Conservation (phyloP, 1,140 invertebrate species). For the Spodoptera frugiperda region DNA sequence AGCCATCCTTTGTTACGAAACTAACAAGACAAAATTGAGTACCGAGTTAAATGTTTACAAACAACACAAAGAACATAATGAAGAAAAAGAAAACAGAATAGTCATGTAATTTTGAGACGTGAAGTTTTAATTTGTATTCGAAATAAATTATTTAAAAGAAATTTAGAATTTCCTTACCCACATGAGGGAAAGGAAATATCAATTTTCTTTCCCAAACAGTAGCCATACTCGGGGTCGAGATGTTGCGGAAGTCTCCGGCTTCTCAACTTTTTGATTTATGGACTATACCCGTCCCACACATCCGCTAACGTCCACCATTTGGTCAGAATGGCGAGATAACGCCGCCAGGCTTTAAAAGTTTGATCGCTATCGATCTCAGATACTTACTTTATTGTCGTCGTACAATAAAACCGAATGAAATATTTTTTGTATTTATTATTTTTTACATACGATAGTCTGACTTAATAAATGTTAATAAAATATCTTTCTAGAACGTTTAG, state of each 20-base stretch:
- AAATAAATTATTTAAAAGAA: slow-evolving; percentile 46
- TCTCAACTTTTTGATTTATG: slow-evolving; percentile 65
- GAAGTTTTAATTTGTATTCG: slow-evolving; percentile 5
- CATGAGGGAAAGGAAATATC: slow-evolving; percentile 53
- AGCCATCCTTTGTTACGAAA: slow-evolving; percentile 11
- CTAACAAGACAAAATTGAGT: not conserved
- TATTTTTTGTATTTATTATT: not conserved
- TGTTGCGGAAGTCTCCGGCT: slow-evolving; percentile 55
- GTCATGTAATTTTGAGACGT: not conserved
- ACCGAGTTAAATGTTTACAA: slow-evolving; percentile 22
- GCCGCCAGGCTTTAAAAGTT: slow-evolving; percentile 27
- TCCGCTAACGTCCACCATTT: slow-evolving; percentile 54
- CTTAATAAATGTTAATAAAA: not conserved
- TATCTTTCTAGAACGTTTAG: not conserved
- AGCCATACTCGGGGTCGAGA: slow-evolving; percentile 54
- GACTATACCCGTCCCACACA: slow-evolving; percentile 51
- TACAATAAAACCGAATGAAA: not conserved
- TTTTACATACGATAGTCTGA: not conserved
- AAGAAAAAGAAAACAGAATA: not conserved
- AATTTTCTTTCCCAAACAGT: slow-evolving; percentile 60
- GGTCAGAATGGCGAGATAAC: slow-evolving; percentile 56
- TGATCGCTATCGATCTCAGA: slow-evolving; percentile 34
- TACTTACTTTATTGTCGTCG: not conserved
- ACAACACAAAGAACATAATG: not conserved
- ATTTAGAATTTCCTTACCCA: not conserved